Conservation (phyloP, 2,888 invertebrate genomes). For the Megaustenia siamemsis region DNA sequence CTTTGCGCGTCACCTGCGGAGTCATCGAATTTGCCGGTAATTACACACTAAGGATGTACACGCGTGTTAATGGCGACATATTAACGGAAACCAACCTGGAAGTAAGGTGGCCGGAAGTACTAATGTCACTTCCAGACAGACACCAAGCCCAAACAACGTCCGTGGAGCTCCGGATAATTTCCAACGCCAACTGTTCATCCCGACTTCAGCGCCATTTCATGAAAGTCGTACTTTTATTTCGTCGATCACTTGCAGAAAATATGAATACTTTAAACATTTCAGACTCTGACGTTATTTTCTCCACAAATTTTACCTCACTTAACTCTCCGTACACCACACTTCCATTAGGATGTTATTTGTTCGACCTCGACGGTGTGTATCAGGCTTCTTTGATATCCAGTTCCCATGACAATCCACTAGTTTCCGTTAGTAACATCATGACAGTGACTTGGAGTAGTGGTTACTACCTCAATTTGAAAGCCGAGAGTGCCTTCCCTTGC, state of each 20-base stretch:
- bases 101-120: conserved; percentile 70
- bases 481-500: conserved; percentile 70
- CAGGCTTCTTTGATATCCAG: conserved; percentile 69
- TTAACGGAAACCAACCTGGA: conserved; percentile 62
- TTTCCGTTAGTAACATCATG: conserved; percentile 69
- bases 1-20: conserved; percentile 70
- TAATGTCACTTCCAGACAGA: conserved; percentile 62
- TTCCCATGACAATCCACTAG: conserved; percentile 59
- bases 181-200: conserved; percentile 67
- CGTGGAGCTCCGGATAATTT: conserved; percentile 64
- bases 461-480: conserved; percentile 64
- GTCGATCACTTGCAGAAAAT: conserved; percentile 34
- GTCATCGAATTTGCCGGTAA: conserved; percentile 73
- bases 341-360: conserved; percentile 66
- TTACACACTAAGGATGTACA: conserved; percentile 69
- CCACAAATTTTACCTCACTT: conserved; percentile 46
- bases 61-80: conserved; percentile 66
- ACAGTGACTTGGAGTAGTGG: conserved; percentile 66
- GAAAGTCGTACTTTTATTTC: conserved; percentile 54
- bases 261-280: conserved; percentile 10
- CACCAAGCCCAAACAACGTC: conserved; percentile 68
- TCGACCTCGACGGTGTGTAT: conserved; percentile 72
- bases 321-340: conserved; percentile 3
- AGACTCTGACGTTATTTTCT: conserved; percentile 17
- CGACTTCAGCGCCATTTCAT: conserved; percentile 64